Percentiles rank a stretch among this genome's conserved stretches.
Evolutionary conservation across 2,797 vertebrate genomes (phyloP).

Genomic region (Acridotheres tristis): DNA sequence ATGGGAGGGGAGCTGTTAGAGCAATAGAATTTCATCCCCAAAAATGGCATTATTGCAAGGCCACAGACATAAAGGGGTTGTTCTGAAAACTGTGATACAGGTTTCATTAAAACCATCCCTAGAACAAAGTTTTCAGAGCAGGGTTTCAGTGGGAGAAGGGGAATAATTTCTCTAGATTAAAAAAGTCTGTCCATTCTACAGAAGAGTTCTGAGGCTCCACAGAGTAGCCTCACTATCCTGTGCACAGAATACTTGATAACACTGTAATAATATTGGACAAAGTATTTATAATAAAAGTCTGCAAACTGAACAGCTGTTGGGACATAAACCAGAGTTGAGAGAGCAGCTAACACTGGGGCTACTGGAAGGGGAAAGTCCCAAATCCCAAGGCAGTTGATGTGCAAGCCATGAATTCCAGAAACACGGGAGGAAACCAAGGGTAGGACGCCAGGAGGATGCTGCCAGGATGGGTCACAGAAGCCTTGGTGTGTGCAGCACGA

Average conservation of each 20-base stretch:
- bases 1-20: neutral
- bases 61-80: neutral
- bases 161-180: neutral
- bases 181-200: neutral
- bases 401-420: neutral
- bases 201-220: neutral
- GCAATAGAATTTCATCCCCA: neutral
- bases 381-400: neutral
- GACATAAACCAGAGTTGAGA: neutral
- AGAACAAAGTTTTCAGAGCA: neutral
- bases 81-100: neutral
- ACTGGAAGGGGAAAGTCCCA: neutral
- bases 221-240: neutral
- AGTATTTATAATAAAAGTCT: neutral
- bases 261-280: neutral
- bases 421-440: neutral
- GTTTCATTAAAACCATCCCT: neutral
- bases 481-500: neutral
- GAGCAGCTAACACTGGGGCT: neutral
- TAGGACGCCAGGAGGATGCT: neutral
- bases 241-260: neutral
- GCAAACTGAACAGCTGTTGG: neutral
- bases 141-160: neutral
- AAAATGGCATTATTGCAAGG: neutral
- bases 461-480: neutral